A percentile compares a stretch with the other conserved stretches of the same genome.
Evolutionary conservation across 2,113 vertebrate genomes (phyloP).

Genomic region (Kryptolebias marmoratus): DNA sequence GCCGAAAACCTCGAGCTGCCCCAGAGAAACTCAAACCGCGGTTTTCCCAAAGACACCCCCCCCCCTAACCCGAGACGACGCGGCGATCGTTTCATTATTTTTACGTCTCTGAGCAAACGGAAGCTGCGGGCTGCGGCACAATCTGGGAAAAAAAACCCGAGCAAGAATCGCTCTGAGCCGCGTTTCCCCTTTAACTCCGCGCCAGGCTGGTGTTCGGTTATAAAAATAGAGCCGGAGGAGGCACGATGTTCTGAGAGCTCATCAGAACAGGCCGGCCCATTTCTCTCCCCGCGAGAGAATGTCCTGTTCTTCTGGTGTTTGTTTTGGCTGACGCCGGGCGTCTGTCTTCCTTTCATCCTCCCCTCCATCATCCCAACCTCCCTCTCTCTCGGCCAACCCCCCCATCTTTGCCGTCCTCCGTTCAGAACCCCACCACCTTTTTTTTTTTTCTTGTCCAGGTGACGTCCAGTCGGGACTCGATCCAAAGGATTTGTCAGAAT

Average conservation of each 20-base stretch:
- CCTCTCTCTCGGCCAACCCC: too few relatives aligned
- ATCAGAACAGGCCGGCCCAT: conserved; percentile 60
- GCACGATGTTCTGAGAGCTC: conserved; percentile 52
- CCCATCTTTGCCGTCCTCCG: conserved; percentile 37
- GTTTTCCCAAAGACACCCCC: background rate
- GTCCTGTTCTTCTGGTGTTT: conserved; percentile 79
- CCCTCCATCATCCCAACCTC: conserved; percentile 34
- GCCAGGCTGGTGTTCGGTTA: conserved; percentile 50
- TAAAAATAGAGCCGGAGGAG: conserved; percentile 47
- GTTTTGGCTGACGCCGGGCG: conserved; percentile 71
- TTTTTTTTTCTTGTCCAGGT: conserved; percentile 9
- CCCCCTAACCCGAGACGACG: too few relatives aligned
- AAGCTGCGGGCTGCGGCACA: too few relatives aligned
- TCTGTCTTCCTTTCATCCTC: conserved; percentile 63
- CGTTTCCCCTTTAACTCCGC: conserved; percentile 21
- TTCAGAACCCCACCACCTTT: background rate
- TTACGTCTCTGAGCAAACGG: too few relatives aligned
- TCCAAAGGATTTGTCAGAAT: conserved; percentile 22
- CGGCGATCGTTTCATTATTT: too few relatives aligned
- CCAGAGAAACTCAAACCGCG: background rate
- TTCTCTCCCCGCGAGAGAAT: conserved; percentile 64
- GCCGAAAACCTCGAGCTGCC: background rate
- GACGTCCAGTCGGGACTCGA: conserved; percentile 36
- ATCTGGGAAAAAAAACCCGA: background rate
- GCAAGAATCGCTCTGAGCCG: background rate